Percentiles rank a stretch among this genome's conserved stretches.
phyloP scores from a whole-genome alignment of 2,113 vertebrate species.

The Oriolus oriolus region DNA sequence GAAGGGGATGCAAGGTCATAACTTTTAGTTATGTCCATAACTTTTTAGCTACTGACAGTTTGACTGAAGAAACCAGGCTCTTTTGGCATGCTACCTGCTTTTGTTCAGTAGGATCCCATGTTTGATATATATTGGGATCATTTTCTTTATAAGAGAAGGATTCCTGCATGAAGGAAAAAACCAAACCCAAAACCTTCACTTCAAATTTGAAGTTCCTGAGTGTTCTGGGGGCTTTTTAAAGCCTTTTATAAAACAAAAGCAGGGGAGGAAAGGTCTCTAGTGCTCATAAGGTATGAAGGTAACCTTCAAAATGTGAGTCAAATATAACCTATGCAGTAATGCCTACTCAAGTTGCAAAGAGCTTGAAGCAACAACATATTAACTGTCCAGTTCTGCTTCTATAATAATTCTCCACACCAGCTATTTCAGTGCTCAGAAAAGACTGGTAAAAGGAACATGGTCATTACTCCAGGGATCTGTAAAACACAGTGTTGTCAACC shows the following conservation, averaged over 20 bases:
- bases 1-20: not conserved
- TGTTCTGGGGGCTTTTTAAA: accelerated
- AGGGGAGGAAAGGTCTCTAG: not conserved
- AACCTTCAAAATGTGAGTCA: not conserved
- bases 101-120: not conserved
- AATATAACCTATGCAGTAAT: not conserved
- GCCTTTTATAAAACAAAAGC: not conserved
- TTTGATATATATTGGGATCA: not conserved
- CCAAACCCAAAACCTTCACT: accelerated
- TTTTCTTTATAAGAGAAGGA: not conserved
- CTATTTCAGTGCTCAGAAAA: not conserved
- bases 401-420: not conserved
- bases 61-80: not conserved
- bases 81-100: not conserved
- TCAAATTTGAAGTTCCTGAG: not conserved
- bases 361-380: not conserved
- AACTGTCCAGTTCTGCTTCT: not conserved
- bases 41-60: not conserved
- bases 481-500: not conserved
- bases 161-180: not conserved
- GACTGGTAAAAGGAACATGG: not conserved
- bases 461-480: not conserved
- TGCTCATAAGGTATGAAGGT: not conserved
- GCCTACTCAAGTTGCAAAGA: not conserved
- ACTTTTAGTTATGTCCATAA: too few species aligned